Evolutionary conservation across 2,113 vertebrate species (phyloP), one percentile per base, ranked within the genome.

Genomic region (Lathamus discolor): DNA sequence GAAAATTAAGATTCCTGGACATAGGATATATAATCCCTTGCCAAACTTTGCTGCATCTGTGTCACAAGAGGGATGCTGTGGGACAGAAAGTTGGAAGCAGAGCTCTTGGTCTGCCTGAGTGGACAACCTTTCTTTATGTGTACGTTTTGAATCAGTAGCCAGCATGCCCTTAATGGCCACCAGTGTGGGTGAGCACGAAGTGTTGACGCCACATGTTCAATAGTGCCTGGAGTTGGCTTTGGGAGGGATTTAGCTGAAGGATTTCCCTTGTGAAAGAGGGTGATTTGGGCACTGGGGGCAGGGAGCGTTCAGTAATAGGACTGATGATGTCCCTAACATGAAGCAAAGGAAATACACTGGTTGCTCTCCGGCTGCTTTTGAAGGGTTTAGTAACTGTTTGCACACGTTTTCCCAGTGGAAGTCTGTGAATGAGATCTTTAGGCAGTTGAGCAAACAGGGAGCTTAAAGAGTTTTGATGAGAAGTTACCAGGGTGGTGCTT

Each of bases 381-480:
- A 77, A 86, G 63, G 66, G 7, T 44, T 93, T 79, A 49, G 66
- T 51, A 14, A 48, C 46, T 86, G 57, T 70, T 92, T 82, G 62
- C 19, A 3, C 0, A 9, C 1, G 1, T 87, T 90, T 95, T 91
- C 54, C 74, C 86, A 29, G 61, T 22, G 28, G 64, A 95, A 28
- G 39, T 79, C 35, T 79, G 62, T 75, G 48, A 86, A 64, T 69
- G 74, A 68, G 43, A 72, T 68, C 62, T 82, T 82, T 12, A 88
- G 93, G 62, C 77, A 79, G 39, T 72, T 94, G 66, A 73, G 70
- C 81, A 94, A 94, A 81, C 83, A 79, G 23, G 23, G 76, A 54
- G 37, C 59, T 96, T 83, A 67, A 78, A 78, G 51, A 85, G 57
- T 62, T 91, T 77, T 86, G 83, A 39, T 69, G 85, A 59, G 80